phyloP scores from a whole-genome alignment of 2,797 vertebrate genomes.

The Aphelocoma californica region DNA sequence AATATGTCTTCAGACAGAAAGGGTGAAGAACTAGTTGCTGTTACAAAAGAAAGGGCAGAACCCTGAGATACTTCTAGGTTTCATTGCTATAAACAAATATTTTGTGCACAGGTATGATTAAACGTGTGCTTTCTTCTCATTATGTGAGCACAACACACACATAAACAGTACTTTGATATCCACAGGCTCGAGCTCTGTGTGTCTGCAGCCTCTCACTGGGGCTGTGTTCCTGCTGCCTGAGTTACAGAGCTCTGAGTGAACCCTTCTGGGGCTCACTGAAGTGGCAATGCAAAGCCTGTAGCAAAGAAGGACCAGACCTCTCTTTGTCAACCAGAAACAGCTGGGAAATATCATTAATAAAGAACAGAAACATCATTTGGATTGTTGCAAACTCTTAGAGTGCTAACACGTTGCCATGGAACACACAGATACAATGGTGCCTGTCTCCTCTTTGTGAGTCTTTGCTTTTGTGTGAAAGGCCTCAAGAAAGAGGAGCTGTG shows the following conservation, averaged over 20 bases:
- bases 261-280: not conserved
- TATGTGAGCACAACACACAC: not conserved
- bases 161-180: accelerated
- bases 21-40: not conserved
- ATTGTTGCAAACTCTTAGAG: not conserved
- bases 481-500: not conserved
- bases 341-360: not conserved
- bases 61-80: not conserved
- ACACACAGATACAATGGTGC: not conserved
- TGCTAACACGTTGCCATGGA: not conserved
- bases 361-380: not conserved
- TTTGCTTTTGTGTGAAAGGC: not conserved
- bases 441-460: not conserved
- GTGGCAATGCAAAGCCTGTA: not conserved
- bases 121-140: not conserved
- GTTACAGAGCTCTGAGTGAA: not conserved
- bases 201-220: not conserved
- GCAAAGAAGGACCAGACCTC: not conserved
- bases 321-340: conserved; percentile 4
- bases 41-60: not conserved
- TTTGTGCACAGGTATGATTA: not conserved
- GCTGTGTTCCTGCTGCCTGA: not conserved
- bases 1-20: not conserved
- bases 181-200: not conserved
- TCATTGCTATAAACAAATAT: not conserved